Conservation (phyloP, 2,888 invertebrate species). For the Ceraclea dissimilis region DNA sequence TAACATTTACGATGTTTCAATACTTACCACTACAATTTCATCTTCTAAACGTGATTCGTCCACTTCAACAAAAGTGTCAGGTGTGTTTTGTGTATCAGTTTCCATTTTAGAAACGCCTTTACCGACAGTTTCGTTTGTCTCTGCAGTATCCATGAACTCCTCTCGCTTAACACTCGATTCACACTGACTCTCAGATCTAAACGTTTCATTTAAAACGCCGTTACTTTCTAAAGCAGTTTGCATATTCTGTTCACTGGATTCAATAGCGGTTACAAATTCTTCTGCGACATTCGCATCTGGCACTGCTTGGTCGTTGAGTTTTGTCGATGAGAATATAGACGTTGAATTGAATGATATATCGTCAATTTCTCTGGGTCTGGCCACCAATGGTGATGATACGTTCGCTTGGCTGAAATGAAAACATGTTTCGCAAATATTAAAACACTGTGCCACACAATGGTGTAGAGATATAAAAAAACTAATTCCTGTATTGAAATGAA, state of each 20-base stretch:
- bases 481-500: no score
- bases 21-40: conserved; percentile 16
- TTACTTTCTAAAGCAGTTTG: neutral
- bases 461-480: no score
- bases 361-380: conserved; percentile 29
- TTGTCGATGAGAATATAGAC: conserved; percentile 12
- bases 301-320: conserved; percentile 5
- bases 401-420: conserved; percentile 56
- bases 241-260: neutral
- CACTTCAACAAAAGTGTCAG: neutral
- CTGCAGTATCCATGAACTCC: conserved; percentile 10
- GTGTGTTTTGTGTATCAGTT: neutral
- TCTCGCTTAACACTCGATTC: neutral
- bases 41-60: conserved; percentile 13
- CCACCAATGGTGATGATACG: conserved; percentile 51
- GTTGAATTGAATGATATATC: conserved; percentile 13
- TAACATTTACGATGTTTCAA: no score
- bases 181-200: neutral
- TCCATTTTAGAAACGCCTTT: conserved; percentile 6
- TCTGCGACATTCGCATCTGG: neutral
- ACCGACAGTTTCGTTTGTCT: neutral
- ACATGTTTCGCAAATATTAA: no score
- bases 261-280: neutral
- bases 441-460: no score
- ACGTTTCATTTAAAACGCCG: conserved; percentile 7